phyloP scores from a whole-genome alignment of 2,113 vertebrate species.

The Phoxinus phoxinus region DNA sequence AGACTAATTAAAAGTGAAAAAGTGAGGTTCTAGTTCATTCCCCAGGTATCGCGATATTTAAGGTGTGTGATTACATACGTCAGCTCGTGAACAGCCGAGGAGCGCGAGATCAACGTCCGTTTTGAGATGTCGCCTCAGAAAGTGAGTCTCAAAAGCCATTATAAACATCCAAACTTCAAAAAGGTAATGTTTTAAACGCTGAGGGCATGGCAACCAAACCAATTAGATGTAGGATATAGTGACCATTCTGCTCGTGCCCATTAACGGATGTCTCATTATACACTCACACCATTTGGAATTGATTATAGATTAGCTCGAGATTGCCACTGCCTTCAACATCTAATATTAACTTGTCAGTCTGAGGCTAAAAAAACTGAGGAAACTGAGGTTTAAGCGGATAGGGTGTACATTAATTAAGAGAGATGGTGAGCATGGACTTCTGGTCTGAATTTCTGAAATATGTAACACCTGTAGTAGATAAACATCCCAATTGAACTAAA shows the following conservation, averaged over 20 bases:
- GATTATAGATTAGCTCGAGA: constrained; percentile 21
- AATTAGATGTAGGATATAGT: constrained; percentile 3
- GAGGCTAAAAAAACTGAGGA: background rate
- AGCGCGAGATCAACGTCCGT: background rate
- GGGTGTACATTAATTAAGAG: background rate
- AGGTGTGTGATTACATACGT: background rate
- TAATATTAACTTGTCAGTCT: constrained; percentile 23
- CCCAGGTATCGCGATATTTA: background rate
- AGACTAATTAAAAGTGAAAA: background rate
- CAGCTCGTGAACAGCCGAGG: background rate
- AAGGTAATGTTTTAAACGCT: constrained; percentile 9
- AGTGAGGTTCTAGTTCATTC: background rate
- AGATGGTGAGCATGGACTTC: background rate
- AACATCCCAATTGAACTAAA: background rate
- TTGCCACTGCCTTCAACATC: background rate
- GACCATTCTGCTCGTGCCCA: background rate
- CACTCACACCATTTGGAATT: constrained; percentile 26
- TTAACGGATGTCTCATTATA: constrained; percentile 34
- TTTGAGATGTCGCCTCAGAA: background rate
- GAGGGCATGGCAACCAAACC: background rate
- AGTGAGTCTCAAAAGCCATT: background rate
- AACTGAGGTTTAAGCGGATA: background rate
- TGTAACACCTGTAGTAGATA: background rate
- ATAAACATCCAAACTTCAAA: constrained; percentile 15
- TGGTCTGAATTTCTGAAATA: background rate